Conservation (phyloP, 2,113 vertebrate species). For the Pyrgilauda ruficollis region DNA sequence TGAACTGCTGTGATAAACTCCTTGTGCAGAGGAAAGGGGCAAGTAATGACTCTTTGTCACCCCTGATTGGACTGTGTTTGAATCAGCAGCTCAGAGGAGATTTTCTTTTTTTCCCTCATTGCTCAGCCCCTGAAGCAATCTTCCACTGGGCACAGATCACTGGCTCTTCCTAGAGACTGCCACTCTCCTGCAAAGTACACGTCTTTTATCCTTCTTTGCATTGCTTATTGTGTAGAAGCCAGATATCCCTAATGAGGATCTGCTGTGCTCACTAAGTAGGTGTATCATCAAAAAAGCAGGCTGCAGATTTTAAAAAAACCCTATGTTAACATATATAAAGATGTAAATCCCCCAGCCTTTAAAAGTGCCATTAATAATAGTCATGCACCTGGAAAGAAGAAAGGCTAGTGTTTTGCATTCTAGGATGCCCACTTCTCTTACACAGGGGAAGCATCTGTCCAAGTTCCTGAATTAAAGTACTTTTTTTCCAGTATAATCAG, state of each 20-base stretch:
- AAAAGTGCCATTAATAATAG: neutral
- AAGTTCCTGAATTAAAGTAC: neutral
- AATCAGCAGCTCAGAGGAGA: neutral
- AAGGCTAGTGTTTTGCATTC: neutral
- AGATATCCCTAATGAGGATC: neutral
- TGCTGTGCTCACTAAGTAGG: neutral
- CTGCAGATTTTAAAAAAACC: rapidly evolving
- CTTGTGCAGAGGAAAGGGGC: neutral
- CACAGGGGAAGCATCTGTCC: neutral
- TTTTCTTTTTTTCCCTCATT: neutral
- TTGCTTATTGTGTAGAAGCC: neutral
- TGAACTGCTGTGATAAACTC: neutral
- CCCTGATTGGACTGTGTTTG: neutral
- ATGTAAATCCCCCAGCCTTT: neutral
- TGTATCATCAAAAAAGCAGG: neutral
- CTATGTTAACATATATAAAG: neutral
- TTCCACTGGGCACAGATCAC: neutral
- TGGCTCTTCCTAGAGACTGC: neutral
- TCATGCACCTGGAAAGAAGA: neutral
- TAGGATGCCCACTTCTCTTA: neutral
- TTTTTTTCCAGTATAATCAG: neutral
- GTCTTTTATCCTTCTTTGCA: neutral
- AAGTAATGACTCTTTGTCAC: neutral
- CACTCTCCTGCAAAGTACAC: neutral
- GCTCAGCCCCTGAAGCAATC: neutral